A percentile compares a stretch with the other conserved stretches of the same genome.
Evolutionary conservation across 2,888 invertebrate species (phyloP).

Genomic region (Chymomyza caudatula): DNA sequence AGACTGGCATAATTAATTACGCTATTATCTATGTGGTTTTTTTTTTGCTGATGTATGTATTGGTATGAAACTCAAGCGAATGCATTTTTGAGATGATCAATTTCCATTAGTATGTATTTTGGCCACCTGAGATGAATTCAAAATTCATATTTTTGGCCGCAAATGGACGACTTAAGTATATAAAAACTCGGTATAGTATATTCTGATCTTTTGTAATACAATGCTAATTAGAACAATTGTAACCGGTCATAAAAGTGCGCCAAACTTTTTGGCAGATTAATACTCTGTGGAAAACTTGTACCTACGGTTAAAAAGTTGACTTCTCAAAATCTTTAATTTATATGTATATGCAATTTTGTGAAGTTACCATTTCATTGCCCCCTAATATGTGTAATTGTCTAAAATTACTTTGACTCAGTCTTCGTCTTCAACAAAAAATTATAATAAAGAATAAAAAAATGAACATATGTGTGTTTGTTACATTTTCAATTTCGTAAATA

Average conservation of each 20-base stretch:
- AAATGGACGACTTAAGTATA: conserved; percentile 1
- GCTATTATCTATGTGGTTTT: not conserved
- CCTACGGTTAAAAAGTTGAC: not conserved
- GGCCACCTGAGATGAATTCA: conserved; percentile 40
- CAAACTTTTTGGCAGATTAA: not conserved
- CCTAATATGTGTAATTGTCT: not conserved
- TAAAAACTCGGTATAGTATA: not conserved
- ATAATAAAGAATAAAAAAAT: not conserved
- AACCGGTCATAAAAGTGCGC: not conserved
- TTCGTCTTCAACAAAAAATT: not conserved
- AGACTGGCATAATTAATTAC: not conserved
- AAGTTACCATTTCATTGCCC: not conserved
- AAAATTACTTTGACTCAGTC: not conserved
- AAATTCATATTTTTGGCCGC: conserved; percentile 41
- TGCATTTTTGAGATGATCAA: not conserved
- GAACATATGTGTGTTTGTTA: not conserved
- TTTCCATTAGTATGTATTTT: conserved; percentile 8
- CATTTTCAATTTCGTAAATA: not conserved
- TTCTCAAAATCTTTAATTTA: not conserved
- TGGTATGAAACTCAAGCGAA: not conserved
- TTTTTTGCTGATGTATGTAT: not conserved
- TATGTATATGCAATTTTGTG: not conserved
- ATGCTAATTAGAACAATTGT: not conserved
- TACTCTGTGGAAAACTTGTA: not conserved
- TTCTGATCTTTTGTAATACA: not conserved